Conservation (phyloP, 2,888 invertebrate species). For the Cactoblastis cactorum region DNA sequence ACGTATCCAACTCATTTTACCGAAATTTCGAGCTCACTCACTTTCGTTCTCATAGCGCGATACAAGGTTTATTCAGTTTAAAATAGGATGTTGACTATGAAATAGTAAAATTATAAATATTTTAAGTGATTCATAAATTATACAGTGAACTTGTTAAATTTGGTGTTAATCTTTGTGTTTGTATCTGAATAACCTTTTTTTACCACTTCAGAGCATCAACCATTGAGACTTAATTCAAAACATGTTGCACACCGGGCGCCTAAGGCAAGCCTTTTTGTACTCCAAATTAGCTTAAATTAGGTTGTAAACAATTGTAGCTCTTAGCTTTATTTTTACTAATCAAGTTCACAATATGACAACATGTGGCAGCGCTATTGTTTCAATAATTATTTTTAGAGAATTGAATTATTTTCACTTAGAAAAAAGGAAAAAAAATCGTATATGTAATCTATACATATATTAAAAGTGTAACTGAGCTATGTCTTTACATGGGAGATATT, state of each 20-base stretch:
- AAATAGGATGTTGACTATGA: not conserved
- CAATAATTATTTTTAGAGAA: too few relatives aligned
- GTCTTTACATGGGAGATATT: too few relatives aligned
- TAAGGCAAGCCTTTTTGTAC: not conserved
- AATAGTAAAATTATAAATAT: not conserved
- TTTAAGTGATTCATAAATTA: too few relatives aligned
- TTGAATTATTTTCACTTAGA: too few relatives aligned
- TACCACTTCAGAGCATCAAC: not conserved
- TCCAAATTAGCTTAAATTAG: not conserved
- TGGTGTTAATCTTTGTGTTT: not conserved
- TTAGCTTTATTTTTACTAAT: not conserved
- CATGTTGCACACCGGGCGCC: not conserved
- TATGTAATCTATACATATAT: too few relatives aligned
- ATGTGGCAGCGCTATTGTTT: not conserved
- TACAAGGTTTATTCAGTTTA: not conserved
- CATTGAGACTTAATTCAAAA: not conserved
- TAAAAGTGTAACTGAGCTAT: too few relatives aligned
- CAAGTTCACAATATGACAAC: constrained; percentile 3
- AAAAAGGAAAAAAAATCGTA: too few relatives aligned
- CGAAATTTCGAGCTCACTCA: too few relatives aligned
- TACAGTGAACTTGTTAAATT: too few relatives aligned
- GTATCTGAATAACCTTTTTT: not conserved
- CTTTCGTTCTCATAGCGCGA: too few relatives aligned
- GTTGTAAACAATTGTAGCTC: not conserved
- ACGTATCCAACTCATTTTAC: too few relatives aligned